These are phyloP conservation scores for Betta splendens DNA, from an alignment of 2,797 vertebrate species.

Conservation along the genomic window DNA sequence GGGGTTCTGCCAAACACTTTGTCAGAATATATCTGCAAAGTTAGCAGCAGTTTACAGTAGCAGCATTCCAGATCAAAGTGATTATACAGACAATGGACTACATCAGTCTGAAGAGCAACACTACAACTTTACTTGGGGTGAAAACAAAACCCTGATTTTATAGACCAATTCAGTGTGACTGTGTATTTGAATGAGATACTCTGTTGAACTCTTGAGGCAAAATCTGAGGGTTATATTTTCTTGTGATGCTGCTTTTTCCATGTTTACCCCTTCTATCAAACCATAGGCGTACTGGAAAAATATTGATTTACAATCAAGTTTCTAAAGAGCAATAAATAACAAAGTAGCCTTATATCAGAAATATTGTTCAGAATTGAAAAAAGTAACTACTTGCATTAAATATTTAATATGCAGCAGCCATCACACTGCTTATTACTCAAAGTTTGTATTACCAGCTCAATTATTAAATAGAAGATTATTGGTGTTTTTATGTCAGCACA, in stretches of 20 bases:
- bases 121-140: background rate
- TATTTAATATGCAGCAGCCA: conserved; percentile 7
- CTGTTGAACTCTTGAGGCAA: background rate
- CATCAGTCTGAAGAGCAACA: conserved; percentile 4
- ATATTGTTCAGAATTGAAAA: conserved; percentile 28
- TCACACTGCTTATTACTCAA: background rate
- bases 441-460: conserved; percentile 5
- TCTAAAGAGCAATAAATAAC: conserved; percentile 25
- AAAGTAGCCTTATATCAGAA: conserved; percentile 24
- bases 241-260: background rate
- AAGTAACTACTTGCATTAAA: conserved; percentile 51
- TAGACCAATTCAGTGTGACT: background rate
- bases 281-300: background rate
- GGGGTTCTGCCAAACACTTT: background rate
- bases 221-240: conserved; percentile 8
- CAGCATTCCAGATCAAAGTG: background rate
- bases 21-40: too few species aligned
- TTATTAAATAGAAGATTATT: conserved; percentile 1
- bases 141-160: background rate
- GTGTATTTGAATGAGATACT: background rate
- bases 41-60: too few species aligned
- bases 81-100: background rate
- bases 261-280: conserved; percentile 7
- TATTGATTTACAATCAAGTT: conserved; percentile 27
- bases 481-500: background rate